phyloP scores from a whole-genome alignment of 2,113 vertebrate species.

The Thalassarche chlororhynchos region DNA sequence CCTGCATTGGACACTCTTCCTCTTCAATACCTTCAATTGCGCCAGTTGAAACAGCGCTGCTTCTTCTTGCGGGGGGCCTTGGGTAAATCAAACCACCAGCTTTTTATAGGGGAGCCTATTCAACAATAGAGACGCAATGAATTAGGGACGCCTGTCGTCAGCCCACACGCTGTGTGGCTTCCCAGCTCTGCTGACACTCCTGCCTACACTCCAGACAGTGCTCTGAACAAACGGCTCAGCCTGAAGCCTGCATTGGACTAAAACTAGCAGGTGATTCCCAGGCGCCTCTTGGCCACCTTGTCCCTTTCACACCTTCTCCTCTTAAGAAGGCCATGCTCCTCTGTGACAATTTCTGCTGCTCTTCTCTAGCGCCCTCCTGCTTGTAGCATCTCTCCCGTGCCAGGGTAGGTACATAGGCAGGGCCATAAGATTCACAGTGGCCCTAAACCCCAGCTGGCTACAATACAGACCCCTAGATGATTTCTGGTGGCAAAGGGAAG shows the following conservation, averaged over 20 bases:
- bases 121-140: neutral
- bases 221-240: fast-evolving
- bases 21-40: neutral
- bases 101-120: neutral
- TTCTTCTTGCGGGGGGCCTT: neutral
- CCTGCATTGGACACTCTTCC: neutral
- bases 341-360: neutral
- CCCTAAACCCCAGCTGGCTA: fast-evolving
- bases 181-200: neutral
- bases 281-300: neutral
- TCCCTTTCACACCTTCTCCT: neutral
- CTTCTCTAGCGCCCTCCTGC: neutral
- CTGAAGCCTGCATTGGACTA: neutral
- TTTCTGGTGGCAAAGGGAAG: neutral
- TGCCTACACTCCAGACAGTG: neutral
- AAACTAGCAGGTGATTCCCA: neutral
- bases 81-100: neutral
- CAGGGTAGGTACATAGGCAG: fast-evolving
- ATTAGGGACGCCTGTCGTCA: neutral
- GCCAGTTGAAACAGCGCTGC: neutral
- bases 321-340: neutral
- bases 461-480: neutral
- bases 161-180: neutral
- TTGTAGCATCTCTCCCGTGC: neutral
- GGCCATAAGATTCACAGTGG: neutral